A percentile compares a stretch with the other conserved stretches of the same genome.
These are phyloP conservation scores for Gastracanthus pulcherrimus DNA, from an alignment of 2,888 invertebrate species.

Conservation along the genomic window DNA sequence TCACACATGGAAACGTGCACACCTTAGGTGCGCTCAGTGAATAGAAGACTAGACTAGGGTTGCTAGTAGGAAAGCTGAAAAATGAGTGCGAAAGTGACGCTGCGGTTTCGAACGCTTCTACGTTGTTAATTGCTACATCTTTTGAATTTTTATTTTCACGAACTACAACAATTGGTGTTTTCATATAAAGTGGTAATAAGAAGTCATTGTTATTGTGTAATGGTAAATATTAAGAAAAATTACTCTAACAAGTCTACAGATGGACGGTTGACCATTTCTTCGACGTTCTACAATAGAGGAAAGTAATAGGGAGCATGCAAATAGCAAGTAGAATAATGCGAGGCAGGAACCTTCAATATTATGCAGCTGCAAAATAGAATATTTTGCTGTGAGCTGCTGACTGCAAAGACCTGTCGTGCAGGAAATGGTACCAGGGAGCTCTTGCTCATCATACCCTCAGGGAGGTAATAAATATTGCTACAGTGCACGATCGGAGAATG, in stretches of 20 bases:
- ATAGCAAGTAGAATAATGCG: too few relatives aligned
- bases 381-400: neutral
- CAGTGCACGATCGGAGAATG: neutral
- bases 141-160: too few relatives aligned
- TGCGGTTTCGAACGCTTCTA: neutral
- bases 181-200: too few relatives aligned
- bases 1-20: neutral
- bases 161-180: too few relatives aligned
- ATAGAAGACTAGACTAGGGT: neutral
- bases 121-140: too few relatives aligned
- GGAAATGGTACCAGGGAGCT: conserved; percentile 15
- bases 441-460: neutral
- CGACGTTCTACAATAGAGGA: too few relatives aligned
- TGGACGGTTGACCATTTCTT: too few relatives aligned
- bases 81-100: neutral
- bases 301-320: too few relatives aligned
- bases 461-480: conserved; percentile 43
- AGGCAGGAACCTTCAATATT: neutral
- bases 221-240: too few relatives aligned
- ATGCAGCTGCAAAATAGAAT: neutral
- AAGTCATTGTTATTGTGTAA: too few relatives aligned
- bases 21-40: too few relatives aligned
- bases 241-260: too few relatives aligned
- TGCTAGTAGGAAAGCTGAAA: neutral
- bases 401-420: conserved; percentile 39